Conservation (phyloP, 2,113 vertebrate species). For the Collichthys lucidus region DNA sequence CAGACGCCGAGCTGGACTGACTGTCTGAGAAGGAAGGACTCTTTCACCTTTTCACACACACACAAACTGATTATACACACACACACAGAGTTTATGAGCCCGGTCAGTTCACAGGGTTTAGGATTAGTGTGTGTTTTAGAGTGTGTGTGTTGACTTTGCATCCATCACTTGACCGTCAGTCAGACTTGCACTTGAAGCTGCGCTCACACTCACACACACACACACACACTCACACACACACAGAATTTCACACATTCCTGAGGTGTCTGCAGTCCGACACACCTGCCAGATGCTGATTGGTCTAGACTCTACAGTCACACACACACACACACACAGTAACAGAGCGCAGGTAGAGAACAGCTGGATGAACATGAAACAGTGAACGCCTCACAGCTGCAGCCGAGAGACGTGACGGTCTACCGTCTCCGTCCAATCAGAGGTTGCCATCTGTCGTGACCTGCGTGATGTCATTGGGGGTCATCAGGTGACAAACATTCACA, state of each 20-base stretch:
- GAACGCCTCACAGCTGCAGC: not conserved
- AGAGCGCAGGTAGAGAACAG: not conserved
- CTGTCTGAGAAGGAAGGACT: not conserved
- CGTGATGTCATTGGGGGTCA: no score
- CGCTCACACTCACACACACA: not conserved
- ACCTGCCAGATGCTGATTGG: constrained; percentile 48
- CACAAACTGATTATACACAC: constrained; percentile 39
- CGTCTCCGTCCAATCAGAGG: no score
- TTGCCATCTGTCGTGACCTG: no score
- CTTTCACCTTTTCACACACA: constrained; percentile 40
- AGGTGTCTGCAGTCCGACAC: constrained; percentile 41
- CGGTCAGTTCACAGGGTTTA: constrained; percentile 39
- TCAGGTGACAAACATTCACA: no score
- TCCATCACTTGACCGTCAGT: constrained; percentile 47
- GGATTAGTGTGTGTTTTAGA: constrained; percentile 10
- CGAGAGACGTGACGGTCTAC: no score
- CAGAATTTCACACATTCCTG: constrained; percentile 58
- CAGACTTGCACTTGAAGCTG: constrained; percentile 36
- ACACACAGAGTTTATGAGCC: constrained; percentile 18
- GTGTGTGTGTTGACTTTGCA: constrained; percentile 45
- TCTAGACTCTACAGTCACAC: no score
- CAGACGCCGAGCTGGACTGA: no score
- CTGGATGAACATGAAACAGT: not conserved
- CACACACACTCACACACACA: not conserved
- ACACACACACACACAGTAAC: constrained; percentile 6